Evolutionary conservation across 2,797 vertebrate genomes (phyloP), one percentile per base, ranked within the genome.

Genomic region (Falco concolor): DNA sequence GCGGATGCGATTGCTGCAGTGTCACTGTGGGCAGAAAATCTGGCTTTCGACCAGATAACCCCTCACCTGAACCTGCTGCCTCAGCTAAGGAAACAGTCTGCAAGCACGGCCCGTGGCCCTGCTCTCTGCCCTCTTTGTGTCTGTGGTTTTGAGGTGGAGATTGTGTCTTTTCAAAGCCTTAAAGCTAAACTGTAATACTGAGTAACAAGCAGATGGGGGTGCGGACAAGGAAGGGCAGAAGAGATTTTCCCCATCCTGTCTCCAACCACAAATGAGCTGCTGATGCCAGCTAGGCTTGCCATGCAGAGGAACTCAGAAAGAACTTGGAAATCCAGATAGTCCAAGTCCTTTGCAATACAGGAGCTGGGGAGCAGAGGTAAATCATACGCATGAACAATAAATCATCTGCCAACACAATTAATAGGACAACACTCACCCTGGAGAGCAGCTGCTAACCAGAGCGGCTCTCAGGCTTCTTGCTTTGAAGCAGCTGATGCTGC

Each of bases 41-140:
- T 83, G 73, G 19, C 53, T 91, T n/a, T 74, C 28, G 23, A 6
- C 2, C 75, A 67, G 44, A 10, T 8, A 54, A 91, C 12, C 18
- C 70, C 42, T 70, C 56, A 24, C 64, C 72, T 72, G 85, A 82
- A 53, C 42, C 56, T 40, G 54, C 54, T 6, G 3, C 24, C 57
- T 67, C 84, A 27, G 64, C 60, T 5, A 1, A 17, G 75, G 22
- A 34, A 32, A 22, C 0, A 1, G 12, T 2, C 69, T 45, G 38
- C 7, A 7, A 9, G 5, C 0, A 0, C 12, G 12, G 17, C 38
- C 69, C 1, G 0, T 3, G 40, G 27, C 64, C 45, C 64, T 60
- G 32, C 38, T 60, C 56, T 57, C 75, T 53, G 25, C 12, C 15
- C 10, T 23, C 42, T 6, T 23, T 27, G 17, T 2, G 1, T 24